Evolutionary conservation across 2,113 vertebrate species (phyloP).

Genomic region (Bubalus kerabau): DNA sequence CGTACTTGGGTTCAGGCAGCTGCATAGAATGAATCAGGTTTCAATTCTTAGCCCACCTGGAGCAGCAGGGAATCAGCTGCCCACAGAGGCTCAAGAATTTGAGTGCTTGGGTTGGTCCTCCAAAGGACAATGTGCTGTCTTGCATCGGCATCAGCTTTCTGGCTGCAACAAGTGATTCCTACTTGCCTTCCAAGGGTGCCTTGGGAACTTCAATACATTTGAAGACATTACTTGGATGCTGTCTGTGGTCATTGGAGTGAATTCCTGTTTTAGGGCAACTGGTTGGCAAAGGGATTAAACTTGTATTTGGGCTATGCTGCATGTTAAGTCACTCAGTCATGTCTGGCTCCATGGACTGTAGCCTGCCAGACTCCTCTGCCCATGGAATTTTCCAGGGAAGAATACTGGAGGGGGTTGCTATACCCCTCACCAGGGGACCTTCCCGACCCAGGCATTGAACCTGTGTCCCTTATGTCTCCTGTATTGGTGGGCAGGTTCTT

Average conservation of each 20-base stretch:
- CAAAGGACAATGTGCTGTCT: too few relatives aligned
- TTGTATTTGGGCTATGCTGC: neutral
- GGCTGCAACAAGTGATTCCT: neutral
- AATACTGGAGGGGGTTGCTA: neutral
- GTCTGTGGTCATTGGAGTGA: neutral
- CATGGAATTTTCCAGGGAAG: neutral
- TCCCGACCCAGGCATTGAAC: neutral
- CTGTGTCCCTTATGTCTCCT: neutral
- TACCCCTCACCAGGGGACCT: neutral
- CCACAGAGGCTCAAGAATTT: neutral
- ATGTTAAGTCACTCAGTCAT: neutral
- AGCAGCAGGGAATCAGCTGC: conserved; percentile 52
- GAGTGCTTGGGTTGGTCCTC: neutral
- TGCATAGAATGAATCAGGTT: conserved; percentile 65
- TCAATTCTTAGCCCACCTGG: conserved; percentile 59
- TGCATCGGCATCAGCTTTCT: neutral
- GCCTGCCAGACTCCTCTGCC: neutral
- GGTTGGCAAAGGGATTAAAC: neutral
- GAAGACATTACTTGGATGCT: neutral
- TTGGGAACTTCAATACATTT: neutral
- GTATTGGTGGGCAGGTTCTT: neutral
- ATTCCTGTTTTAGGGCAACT: conserved; percentile 49
- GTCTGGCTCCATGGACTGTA: neutral
- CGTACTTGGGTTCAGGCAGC: conserved; percentile 58
- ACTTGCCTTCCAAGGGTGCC: neutral